phyloP scores from a whole-genome alignment of 2,797 vertebrate species.

The Picus viridis region DNA sequence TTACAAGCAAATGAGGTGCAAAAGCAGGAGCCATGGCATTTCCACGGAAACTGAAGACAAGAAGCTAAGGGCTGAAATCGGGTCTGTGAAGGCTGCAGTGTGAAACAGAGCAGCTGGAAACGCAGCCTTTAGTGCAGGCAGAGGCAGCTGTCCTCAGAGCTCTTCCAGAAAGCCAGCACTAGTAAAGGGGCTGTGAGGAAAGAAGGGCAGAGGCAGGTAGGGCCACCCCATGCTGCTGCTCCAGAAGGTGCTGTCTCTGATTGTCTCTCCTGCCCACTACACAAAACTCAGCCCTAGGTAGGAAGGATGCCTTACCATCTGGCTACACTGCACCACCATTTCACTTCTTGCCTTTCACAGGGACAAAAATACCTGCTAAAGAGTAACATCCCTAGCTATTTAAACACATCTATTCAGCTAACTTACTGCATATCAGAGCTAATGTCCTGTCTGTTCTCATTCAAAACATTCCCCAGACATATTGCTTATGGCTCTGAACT shows the following conservation, averaged over 20 bases:
- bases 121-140: not conserved
- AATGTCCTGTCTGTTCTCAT: not conserved
- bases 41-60: not conserved
- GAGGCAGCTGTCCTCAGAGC: not conserved
- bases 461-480: not conserved
- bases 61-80: not conserved
- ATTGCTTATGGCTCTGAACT: not conserved
- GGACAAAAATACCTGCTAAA: not conserved
- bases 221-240: not conserved
- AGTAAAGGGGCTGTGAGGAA: too few species aligned
- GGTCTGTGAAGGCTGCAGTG: rapidly evolving
- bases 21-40: not conserved
- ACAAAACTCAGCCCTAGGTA: rapidly evolving
- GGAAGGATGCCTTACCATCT: not conserved
- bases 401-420: not conserved
- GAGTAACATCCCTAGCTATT: not conserved
- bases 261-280: not conserved
- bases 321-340: not conserved
- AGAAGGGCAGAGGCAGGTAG: not conserved
- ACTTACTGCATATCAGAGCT: not conserved
- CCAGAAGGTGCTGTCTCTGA: not conserved
- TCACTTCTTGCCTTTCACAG: not conserved
- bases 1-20: not conserved
- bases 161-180: rapidly evolving
- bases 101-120: not conserved